Evolutionary conservation across 2,113 vertebrate species (phyloP), one percentile per base, ranked within the genome.

Genomic region (Megaceryle torquata): DNA sequence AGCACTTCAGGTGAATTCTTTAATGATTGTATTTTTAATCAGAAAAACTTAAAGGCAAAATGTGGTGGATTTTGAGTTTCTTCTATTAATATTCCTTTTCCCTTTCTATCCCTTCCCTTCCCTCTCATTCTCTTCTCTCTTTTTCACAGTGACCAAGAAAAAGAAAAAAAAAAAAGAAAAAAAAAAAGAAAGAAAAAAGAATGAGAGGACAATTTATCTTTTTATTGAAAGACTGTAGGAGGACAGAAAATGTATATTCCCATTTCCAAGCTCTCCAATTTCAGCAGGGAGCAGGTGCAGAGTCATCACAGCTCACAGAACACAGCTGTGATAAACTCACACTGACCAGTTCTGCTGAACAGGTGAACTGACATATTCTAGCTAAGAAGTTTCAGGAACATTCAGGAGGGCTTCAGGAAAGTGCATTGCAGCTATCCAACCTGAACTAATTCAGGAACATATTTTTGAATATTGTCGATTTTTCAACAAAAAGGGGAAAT

Each of bases 311-410:
- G 33, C n/a, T 76, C 39, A 76, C 29, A 43, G 11, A 77, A 54
- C 17, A 63, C 54, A 74, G 41, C 19, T 78, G 43, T 89, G 71
- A 75, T 35, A 78, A 87, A 63, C 31, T 87, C 46, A 46, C n/a
- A 25, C 6, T 44, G 31, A 46, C 24, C 56, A 59, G 3, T 13
- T 54, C 56, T 0, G 0, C 37, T 67, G 48, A 85, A 39, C 33
- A 33, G 37, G 50, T 35, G 18, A 85, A 64, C 51, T 54, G 28
- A 41, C 29, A 4, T 22, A 21, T 35, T 86, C n/a, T 28, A 46
- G 31, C 4, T 35, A 82, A 89, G 39, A 89, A 35, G 15, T n/a
- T 59, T 87, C 29, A 46, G 37, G 37, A 89, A n/a, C 13, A 39
- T 60, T 87, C 29, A 46, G n/a, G 41, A 83, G 26, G 11, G 28